Conservation (phyloP, 2,113 vertebrate species). For the Coptodon bakossiorum region DNA sequence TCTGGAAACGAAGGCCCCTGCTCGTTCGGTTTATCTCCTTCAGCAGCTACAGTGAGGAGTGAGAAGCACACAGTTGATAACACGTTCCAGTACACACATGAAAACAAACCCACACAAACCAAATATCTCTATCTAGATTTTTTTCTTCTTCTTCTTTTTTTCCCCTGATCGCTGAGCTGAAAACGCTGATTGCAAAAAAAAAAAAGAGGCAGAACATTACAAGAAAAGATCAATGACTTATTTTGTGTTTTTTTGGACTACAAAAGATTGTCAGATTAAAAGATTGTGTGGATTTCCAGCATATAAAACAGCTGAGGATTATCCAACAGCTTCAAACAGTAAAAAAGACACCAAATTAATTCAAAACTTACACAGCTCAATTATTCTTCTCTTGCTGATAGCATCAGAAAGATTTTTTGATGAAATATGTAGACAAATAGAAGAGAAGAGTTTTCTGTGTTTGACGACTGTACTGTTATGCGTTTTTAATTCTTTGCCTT, state of each 20-base stretch:
- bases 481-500: background rate
- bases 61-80: constrained; percentile 19
- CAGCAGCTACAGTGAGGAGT: constrained; percentile 77
- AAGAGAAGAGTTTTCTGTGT: background rate
- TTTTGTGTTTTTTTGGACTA: constrained; percentile 27
- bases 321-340: constrained; percentile 36
- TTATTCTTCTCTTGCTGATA: constrained; percentile 15
- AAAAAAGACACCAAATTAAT: background rate
- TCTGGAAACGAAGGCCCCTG: constrained; percentile 83
- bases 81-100: constrained; percentile 1
- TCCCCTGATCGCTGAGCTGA: constrained; percentile 16
- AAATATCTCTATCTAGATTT: constrained; percentile 24
- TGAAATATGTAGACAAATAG: background rate
- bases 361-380: constrained; percentile 11
- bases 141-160: background rate
- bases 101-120: constrained; percentile 11
- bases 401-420: constrained; percentile 17
- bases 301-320: constrained; percentile 27
- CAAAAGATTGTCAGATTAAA: constrained; percentile 42
- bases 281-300: constrained; percentile 41
- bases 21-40: constrained; percentile 93
- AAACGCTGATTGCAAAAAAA: constrained; percentile 37
- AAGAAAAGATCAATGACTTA: constrained; percentile 46
- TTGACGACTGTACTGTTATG: background rate
- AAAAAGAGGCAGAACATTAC: background rate